Evolutionary conservation across 2,797 vertebrate genomes (phyloP), one percentile per base, ranked within the genome.

Genomic region (Microctenopoma lineatum): DNA sequence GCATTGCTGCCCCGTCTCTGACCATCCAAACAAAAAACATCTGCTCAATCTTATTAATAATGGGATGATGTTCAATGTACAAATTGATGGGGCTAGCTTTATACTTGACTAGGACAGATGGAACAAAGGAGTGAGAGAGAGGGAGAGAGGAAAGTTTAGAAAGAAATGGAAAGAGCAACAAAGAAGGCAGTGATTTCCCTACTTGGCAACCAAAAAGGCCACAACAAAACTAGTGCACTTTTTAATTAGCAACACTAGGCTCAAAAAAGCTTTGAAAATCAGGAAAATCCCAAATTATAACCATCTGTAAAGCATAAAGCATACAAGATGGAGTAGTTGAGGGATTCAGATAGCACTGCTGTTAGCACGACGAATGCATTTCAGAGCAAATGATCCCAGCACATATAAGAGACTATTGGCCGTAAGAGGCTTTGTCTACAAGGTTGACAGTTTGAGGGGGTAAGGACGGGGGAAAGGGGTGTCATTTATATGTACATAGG

Each of bases 161-260:
- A 47, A 76, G 52, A 84, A 72, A 80, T 57, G 52, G 66, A 68
- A 79, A 72, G 66, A 78, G 69, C 59, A 78, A 70, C 73, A 83
- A 84, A 77, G 73, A 87, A 59, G 58, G 77, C 47, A 41, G 82
- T 79, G 69, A 89, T 81, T 85, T 88, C 85, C 79, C 86, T 76
- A 78, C 85, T 93, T 90, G 88, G 90, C 90, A 88, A 85, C 79
- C 84, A 71, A 73, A 75, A 87, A 75, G 79, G 77, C 85, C 86
- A 88, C 92, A 92, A 92, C 91, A 90, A 91, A 92, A 90, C 86
- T 72, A 79, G 84, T 90, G 73, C 87, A 86, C 90, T 85, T 91
- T 92, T 79, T 92, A 93, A 94, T 94, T 91, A 93, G 90, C 86
- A 91, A 85, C 90, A 91, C 83, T 88, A 75, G 77, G 79, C 75